Base-by-base conservation (phyloP, 2,113 vertebrate species). In the Pheucticus melanocephalus region DNA sequence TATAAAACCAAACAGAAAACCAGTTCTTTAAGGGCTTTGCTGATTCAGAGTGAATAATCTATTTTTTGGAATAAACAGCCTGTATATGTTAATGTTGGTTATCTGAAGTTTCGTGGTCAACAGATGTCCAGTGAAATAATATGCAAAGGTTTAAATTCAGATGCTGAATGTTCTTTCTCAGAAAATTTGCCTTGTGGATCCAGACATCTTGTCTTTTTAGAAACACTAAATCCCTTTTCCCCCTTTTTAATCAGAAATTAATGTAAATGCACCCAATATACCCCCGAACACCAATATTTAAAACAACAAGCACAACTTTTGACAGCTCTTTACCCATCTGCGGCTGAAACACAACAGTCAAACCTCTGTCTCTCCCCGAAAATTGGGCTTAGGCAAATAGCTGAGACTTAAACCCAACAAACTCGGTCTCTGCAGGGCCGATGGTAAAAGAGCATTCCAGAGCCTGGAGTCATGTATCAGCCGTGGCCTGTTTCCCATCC, bases 21-120 rank as follows among this genome's bases (percentile, higher is more conserved):
- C 76, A 81, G 18, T 94, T 95, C 77, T 97, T 92, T 73, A 96
- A 92, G 86, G 76, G 70, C 14, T 80, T 90, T 92, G 88, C 91
- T 94, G 91, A 94, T 95, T 96, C 88, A 16, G 22, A 88, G 82
- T 91, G 88, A 94, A 97, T 96, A 91, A 96, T 95, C 86, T 96
- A 69, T 82, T 95, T 97, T 93, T 88, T 86, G 19, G 69, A 96
- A 95, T 94, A 96, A 98, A 94, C 94, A 96, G 88, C 87, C 96
- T 96, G 85, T 96, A 65, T 97, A 97, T 97, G 97, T 97, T 97
- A 97, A 97, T 97, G 90, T 97, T 95, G 72, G 82, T 95, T 97
- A 96, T 97, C 95, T 95, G 90, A 98, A 97, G 96, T 96, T 97
- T 98, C 86, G 68, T 82, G 85, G 76, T 89, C 89, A 97, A 72